Evolutionary conservation across 1,140 invertebrate species (phyloP).

Genomic region (Aphis craccivora): DNA sequence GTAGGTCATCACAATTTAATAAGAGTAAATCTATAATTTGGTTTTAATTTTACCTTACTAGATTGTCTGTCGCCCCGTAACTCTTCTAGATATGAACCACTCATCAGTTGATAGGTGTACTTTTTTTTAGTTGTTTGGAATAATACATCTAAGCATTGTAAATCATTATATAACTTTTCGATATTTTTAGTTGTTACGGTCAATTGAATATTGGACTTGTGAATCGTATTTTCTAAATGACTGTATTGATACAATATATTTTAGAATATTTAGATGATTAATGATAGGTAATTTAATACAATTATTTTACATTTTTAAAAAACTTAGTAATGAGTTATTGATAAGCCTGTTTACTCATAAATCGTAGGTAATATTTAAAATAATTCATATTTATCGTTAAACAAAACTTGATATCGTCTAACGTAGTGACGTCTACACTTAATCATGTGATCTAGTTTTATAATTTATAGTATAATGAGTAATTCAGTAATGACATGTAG

Average conservation of each 20-base stretch:
- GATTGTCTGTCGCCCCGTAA: not conserved
- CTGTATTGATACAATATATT: not conserved
- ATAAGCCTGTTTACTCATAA: no score
- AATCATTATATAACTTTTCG: not conserved
- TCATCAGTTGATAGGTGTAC: not conserved
- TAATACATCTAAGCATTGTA: not conserved
- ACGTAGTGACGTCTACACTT: no score
- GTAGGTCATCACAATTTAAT: not conserved
- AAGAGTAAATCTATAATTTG: not conserved
- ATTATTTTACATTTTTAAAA: no score
- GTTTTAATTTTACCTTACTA: slow-evolving; percentile 24
- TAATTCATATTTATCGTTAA: no score
- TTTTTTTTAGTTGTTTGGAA: not conserved
- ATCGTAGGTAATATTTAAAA: no score
- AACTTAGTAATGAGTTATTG: no score
- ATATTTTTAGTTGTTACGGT: not conserved
- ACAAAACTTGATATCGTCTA: no score
- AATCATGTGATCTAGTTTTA: no score
- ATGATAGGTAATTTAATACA: not conserved
- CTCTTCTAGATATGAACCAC: not conserved
- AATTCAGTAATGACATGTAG: no score
- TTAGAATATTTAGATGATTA: no score
- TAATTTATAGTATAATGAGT: no score
- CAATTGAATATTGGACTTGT: not conserved
- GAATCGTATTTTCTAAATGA: not conserved